Conservation (phyloP, 2,113 vertebrate genomes). For the Hyperopisus bebe region DNA sequence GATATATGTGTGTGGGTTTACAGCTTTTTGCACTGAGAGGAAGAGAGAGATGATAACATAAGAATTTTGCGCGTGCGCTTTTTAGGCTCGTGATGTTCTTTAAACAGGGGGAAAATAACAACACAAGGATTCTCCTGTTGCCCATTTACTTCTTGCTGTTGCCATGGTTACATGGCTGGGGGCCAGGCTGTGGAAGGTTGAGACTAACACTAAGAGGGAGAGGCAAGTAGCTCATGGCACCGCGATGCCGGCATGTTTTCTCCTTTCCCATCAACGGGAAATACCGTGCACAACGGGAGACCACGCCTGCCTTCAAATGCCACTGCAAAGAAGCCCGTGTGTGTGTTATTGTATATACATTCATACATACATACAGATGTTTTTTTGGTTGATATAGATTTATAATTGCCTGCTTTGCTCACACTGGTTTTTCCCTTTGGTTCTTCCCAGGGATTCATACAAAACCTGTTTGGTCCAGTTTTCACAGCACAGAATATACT, state of each 20-base stretch:
- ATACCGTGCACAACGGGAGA: not conserved
- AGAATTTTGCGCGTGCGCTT: not conserved
- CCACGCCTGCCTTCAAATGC: not conserved
- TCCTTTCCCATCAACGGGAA: not conserved
- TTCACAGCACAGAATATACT: not conserved
- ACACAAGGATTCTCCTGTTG: conserved; percentile 31
- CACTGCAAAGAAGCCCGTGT: not conserved
- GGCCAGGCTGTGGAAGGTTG: conserved; percentile 36
- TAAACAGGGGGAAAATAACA: conserved; percentile 1
- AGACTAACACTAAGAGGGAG: conserved; percentile 24
- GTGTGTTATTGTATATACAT: not conserved
- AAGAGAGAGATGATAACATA: not conserved
- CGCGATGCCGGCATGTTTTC: not conserved
- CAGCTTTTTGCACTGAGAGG: not conserved
- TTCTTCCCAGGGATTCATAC: not conserved
- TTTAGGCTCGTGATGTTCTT: conserved; percentile 22
- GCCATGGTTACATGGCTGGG: conserved; percentile 44
- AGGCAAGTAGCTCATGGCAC: conserved; percentile 20
- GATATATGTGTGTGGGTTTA: not conserved
- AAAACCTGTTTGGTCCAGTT: not conserved
- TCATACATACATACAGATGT: not conserved
- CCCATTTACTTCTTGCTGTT: conserved; percentile 32
- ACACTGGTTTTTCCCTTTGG: not conserved
- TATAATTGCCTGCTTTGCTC: not conserved
- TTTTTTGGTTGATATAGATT: not conserved